Evolutionary conservation across 2,113 vertebrate genomes (phyloP), one percentile per base, ranked within the genome.

Genomic region (Psophia crepitans): DNA sequence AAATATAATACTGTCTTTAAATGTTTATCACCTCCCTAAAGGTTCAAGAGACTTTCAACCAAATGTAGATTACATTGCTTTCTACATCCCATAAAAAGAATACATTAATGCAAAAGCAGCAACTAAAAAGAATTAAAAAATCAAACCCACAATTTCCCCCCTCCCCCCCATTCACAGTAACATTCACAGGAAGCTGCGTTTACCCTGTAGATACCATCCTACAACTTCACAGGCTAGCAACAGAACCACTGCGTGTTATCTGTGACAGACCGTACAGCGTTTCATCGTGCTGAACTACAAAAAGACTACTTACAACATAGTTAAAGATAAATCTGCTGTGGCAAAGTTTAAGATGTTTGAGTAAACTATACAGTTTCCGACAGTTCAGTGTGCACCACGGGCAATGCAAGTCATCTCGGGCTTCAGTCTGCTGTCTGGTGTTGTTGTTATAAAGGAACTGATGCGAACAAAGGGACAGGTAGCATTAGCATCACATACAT

Each of bases 311-410:
- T 96, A 99, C 99, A 98, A 99, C 99, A 69, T 99, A 99, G 98
- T 99, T 99, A 97, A 99, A 99, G 97, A 99, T 99, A 98, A 99
- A 99, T 89, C 99, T 98, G 96, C 99, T 99, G 96, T 99, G 99
- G 94, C 99, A 99, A 84, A 99, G 99, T 91, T 99, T 99, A 76
- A 99, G 99, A 98, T 99, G 99, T 94, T 99, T 99, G 51, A 99
- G 99, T 93, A 99, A 98, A 96, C 99, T 99, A 96, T 99, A 99
- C 49, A 99, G 99, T 89, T 99, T 99, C 91, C 99, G 98, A 94
- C 99, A 99, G 97, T 99, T 99, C 90, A 99, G 97, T 0, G 99
- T 99, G 92, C 99, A 99, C 99, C 99, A 99, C 2, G 99, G 99
- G 94, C 99, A 99, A 96, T 99, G 99, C 71, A 99, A 97, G 96